These are phyloP conservation scores for Crocodylus rhombifer DNA, from an alignment of 2,797 vertebrate species.

Conservation along the genomic window DNA sequence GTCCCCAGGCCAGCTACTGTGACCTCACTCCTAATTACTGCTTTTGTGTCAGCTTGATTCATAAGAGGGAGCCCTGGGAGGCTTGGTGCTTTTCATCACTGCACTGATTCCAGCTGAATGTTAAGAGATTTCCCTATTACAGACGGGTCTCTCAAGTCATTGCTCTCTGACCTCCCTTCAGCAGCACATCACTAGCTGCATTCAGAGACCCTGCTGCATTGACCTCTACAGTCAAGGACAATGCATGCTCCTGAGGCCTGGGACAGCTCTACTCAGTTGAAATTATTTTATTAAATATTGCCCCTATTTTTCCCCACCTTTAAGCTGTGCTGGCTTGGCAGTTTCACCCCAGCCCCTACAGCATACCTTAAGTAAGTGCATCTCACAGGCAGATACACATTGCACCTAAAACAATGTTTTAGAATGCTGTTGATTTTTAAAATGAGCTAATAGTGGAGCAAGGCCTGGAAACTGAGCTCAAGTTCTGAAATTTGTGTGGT, in stretches of 20 bases:
- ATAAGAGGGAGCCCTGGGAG: fast-evolving
- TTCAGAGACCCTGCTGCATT: background rate
- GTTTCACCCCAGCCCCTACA: background rate
- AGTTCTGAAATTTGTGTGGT: background rate
- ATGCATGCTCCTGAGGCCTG: background rate
- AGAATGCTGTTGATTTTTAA: background rate
- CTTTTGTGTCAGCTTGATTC: background rate
- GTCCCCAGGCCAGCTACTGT: background rate
- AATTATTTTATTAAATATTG: no score
- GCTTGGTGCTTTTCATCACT: background rate
- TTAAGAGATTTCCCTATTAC: background rate
- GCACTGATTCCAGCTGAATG: fast-evolving
- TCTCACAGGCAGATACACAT: background rate
- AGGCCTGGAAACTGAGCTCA: background rate
- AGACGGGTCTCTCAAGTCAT: background rate
- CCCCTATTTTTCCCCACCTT: background rate
- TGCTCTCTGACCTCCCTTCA: background rate
- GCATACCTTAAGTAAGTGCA: background rate
- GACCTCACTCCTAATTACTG: background rate
- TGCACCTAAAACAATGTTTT: background rate
- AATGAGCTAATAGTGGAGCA: background rate
- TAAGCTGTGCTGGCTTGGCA: background rate
- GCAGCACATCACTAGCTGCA: background rate
- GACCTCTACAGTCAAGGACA: fast-evolving
- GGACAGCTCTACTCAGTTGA: background rate